Percentiles rank a stretch among this genome's conserved stretches.
phyloP scores from a whole-genome alignment of 2,797 vertebrate species.

The Sphenopsis melanotis region DNA sequence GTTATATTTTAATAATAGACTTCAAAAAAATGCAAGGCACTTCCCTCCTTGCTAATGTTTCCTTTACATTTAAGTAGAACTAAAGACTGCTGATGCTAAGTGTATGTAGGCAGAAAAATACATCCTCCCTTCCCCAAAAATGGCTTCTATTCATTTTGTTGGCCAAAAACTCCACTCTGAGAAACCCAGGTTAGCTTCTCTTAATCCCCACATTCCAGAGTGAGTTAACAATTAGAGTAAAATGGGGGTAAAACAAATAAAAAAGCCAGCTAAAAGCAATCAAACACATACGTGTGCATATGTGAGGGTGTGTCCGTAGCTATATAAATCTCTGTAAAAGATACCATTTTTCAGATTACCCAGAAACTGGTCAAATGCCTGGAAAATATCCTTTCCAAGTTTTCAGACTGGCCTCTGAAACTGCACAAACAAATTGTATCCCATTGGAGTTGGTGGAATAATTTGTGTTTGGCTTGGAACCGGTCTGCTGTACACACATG shows the following conservation, averaged over 20 bases:
- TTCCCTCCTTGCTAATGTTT: background rate
- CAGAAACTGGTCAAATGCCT: conserved; percentile 52
- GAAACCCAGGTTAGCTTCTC: background rate
- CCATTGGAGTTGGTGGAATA: conserved; percentile 43
- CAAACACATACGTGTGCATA: background rate
- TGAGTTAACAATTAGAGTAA: background rate
- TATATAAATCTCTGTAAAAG: background rate
- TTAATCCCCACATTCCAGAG: conserved; percentile 13
- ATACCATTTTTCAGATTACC: conserved; percentile 36
- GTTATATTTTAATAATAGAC: conserved; percentile 26
- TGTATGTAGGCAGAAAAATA: background rate
- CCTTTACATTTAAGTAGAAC: conserved; percentile 20
- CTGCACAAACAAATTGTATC: conserved; percentile 51
- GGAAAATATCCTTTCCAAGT: conserved; percentile 64
- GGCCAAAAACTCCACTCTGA: background rate
- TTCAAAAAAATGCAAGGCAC: conserved; percentile 32
- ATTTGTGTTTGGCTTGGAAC: conserved; percentile 51
- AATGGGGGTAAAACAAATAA: background rate
- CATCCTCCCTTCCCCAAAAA: background rate
- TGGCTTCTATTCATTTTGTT: background rate
- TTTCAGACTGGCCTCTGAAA: conserved; percentile 37
- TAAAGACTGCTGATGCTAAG: conserved; percentile 17
- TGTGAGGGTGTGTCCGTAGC: background rate
- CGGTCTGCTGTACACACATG: background rate
- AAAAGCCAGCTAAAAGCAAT: background rate